Percentiles rank a stretch among this genome's conserved stretches.
Evolutionary conservation across 2,888 invertebrate genomes (phyloP).

Genomic region (Linyphia triangularis): DNA sequence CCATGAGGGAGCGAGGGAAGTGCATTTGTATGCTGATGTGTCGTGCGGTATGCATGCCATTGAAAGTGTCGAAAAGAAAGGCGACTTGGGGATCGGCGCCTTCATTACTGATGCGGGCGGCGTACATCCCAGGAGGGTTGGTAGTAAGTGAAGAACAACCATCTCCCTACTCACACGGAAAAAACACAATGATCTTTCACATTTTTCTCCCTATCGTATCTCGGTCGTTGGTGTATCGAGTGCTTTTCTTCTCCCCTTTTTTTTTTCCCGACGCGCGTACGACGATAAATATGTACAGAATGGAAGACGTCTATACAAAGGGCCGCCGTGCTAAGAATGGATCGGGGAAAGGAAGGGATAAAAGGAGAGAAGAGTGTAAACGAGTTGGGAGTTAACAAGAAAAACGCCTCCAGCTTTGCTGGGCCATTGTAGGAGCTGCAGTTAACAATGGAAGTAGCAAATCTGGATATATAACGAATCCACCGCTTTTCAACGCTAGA

Average conservation of each 20-base stretch:
- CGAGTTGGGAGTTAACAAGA: slow-evolving; percentile 75
- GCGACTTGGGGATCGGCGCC: slow-evolving; percentile 67
- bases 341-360: slow-evolving; percentile 22
- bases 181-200: slow-evolving; percentile 76
- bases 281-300: slow-evolving; percentile 71
- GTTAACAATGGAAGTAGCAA: slow-evolving; percentile 73
- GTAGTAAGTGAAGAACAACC: slow-evolving; percentile 73
- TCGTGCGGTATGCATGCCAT: slow-evolving; percentile 75
- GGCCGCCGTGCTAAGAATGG: slow-evolving; percentile 52
- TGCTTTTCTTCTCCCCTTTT: slow-evolving; percentile 34
- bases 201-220: slow-evolving; percentile 73
- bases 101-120: slow-evolving; percentile 74
- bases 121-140: slow-evolving; percentile 52
- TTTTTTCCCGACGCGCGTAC: slow-evolving; percentile 59
- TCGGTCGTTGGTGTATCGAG: slow-evolving; percentile 58
- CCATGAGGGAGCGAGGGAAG: slow-evolving; percentile 48
- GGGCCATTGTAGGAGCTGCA: slow-evolving; percentile 59
- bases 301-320: slow-evolving; percentile 68
- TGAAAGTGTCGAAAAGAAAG: slow-evolving; percentile 75
- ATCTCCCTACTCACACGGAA: slow-evolving; percentile 74
- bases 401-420: slow-evolving; percentile 64
- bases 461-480: slow-evolving; percentile 74
- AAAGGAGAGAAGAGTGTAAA: slow-evolving; percentile 69
- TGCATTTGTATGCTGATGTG: slow-evolving; percentile 75
- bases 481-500: slow-evolving; percentile 66